Evolutionary conservation across 2,888 invertebrate genomes (phyloP), one percentile per base, ranked within the genome.

Genomic region (Lamproptera curius): DNA sequence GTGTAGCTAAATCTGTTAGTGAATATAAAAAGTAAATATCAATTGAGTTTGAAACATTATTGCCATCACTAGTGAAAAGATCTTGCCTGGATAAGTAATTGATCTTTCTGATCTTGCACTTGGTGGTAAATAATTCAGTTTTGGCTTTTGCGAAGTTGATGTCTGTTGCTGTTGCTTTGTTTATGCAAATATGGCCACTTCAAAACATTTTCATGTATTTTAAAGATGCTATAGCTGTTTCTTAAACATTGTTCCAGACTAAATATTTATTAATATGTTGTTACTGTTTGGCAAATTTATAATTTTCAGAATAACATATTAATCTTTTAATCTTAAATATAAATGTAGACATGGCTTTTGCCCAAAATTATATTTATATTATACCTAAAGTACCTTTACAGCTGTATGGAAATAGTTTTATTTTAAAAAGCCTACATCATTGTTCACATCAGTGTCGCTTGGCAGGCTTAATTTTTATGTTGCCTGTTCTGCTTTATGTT

Each of bases 51-150:
- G n/a, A n/a, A n/a, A 11, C 16, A 16, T 9, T 42, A 13, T 17
- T 14, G 16, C 17, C 31, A 33, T 16, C 20, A 33, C 17, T 42
- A 20, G 13, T 16, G 35, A 16, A 40, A 39, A 46, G 16, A 46
- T 35, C 41, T 46, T 36, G 35, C 35, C 40, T 46, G 46, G 36
- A 47, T 47, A 28, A 16, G 9, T 41, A 20, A 16, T 35, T 8
- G 16, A 26, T 35, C 6, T 46, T 46, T 23, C 28, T 8, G 16
- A 26, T 40, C 6, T 46, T 46, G 41, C 20, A 28, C 14, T 11
- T 8, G 2, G 11, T 11, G 31, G 4, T 31, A 31, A n/a, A 31
- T 4, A 13, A 31, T 31, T 13, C 2, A 11, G n/a, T 31, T 13
- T 11, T n/a, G n/a, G n/a, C n/a, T n/a, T 2, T 13, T 11, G 2